phyloP scores from a whole-genome alignment of 2,113 vertebrate genomes.

The Butorides virescens region DNA sequence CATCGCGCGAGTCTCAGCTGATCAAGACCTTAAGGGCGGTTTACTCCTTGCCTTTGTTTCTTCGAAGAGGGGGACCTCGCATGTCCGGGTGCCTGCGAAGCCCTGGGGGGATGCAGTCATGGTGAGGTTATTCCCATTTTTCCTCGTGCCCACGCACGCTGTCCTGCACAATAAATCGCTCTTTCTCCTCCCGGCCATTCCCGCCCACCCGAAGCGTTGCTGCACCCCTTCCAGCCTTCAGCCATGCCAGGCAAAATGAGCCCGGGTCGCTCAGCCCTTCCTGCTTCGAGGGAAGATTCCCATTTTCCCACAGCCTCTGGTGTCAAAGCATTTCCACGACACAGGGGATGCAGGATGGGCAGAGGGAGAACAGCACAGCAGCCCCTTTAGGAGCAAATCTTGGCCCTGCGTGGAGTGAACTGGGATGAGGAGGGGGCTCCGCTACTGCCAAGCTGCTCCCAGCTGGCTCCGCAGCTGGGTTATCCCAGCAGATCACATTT shows the following conservation, averaged over 20 bases:
- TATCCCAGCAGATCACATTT: neutral
- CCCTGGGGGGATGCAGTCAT: neutral
- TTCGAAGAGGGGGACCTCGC: neutral
- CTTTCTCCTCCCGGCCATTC: neutral
- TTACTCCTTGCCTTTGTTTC: neutral
- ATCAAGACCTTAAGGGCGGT: neutral
- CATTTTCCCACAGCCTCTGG: neutral
- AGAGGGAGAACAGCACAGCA: neutral
- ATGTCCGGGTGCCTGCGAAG: neutral
- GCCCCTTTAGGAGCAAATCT: neutral
- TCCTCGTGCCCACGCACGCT: neutral
- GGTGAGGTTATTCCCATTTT: neutral
- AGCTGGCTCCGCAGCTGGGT: neutral
- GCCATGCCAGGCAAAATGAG: accelerated
- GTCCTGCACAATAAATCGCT: neutral
- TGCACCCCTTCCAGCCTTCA: neutral
- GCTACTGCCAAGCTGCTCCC: neutral
- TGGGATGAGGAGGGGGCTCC: accelerated
- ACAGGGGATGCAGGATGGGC: accelerated
- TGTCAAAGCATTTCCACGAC: neutral
- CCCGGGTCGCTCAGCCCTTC: neutral
- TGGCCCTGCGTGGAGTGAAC: accelerated
- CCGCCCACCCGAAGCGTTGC: accelerated
- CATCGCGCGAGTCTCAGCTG: accelerated
- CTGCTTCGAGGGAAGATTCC: accelerated